Base-by-base conservation (phyloP, 2,888 invertebrate genomes). In the Drosophila putrida region DNA sequence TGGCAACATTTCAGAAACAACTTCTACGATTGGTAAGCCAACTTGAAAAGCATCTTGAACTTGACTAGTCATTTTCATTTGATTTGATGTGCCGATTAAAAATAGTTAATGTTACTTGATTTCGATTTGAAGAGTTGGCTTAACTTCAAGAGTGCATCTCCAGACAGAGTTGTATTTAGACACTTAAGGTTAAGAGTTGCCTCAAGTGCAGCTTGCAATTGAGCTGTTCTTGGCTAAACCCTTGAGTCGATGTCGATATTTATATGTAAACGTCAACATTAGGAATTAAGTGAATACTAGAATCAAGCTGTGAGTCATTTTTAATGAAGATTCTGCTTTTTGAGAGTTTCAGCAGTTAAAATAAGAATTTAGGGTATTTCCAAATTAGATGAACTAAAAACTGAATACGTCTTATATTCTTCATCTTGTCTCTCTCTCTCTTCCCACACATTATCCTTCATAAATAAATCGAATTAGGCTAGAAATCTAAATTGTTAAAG, bases 101-200 rank as follows among this genome's bases (percentile, higher is more conserved):
- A 41, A 31, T 33, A 67, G 41, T 47, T 57, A 43, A 38, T 41
- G 36, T 15, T 20, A 20, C 31, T 20, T 8, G 8, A 20, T 20
- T 20, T 20, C 3, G 20, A n/a, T 31, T 35, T 76, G 39, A 58
- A 73, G 62, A 53, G 61, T 11, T 69, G 60, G 47, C 60, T 58
- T 31, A 43, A 39, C 33, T 49, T 55, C 25, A 41, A 54, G 33
- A 59, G 44, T 53, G 43, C 62, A 58, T 51, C 51, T 47, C 31
- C 31, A 39, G 41, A 28, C 25, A 35, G 46, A 41, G 36, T 20
- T 47, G 38, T 41, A 54, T 46, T 55, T 36, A 47, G 73, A 62
- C 78, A 78, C 58, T 75, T 73, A 59, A 72, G 75, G 75, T 67
- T 72, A 72, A 73, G 78, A 60, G 72, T 8, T 60, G 33, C 38